Evolutionary conservation across 2,797 vertebrate genomes (phyloP), one percentile per base, ranked within the genome.

Genomic region (Acrossocheilus fasciatus): DNA sequence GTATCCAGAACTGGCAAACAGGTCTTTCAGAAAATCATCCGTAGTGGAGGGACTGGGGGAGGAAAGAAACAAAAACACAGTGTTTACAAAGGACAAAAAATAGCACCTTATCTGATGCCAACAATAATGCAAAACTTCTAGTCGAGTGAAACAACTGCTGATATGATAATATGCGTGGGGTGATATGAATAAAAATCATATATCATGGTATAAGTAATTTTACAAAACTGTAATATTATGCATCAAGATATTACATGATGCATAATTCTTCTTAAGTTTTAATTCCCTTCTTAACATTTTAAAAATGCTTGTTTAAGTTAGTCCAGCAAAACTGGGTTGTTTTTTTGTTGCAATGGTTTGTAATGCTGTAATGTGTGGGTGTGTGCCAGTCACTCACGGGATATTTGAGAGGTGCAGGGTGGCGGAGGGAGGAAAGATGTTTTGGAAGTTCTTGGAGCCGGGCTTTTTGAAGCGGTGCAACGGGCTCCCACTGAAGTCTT

Each of bases 391-490:
- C 2, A 88, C 96, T 96, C 93, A 99, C 98, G 96, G 97, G 88
- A 99, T 97, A 92, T 98, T 98, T 89, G 97, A 97, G 36, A 99
- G 96, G 92, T 98, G 97, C 87, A 99, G 93, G 2, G 97, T 98
- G 6, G 96, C 96, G 15, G 97, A 98, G 0, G 98, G 98, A 77
- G 98, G 97, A 88, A 96, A 97, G 88, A 99, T 97, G 91, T 98
- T 97, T 90, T 96, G 95, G 87, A 96, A 97, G 87, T 97, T 97
- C 91, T 96, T 98, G 76, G 97, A 97, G 36, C 96, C 96, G 1
- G 97, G 96, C 34, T 96, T 97, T 91, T 96, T 98, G 93, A 98
- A 99, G 92, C 97, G 98, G 91, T 98, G 97, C 84, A 99, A 94
- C 82, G 96, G 95, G 86, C 97, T 98, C 88, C 96, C 96, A 68